A percentile compares a stretch with the other conserved stretches of the same genome.
These are phyloP conservation scores for Meriones psammophilus DNA, from an alignment of 2,797 vertebrate genomes.

Conservation along the genomic window DNA sequence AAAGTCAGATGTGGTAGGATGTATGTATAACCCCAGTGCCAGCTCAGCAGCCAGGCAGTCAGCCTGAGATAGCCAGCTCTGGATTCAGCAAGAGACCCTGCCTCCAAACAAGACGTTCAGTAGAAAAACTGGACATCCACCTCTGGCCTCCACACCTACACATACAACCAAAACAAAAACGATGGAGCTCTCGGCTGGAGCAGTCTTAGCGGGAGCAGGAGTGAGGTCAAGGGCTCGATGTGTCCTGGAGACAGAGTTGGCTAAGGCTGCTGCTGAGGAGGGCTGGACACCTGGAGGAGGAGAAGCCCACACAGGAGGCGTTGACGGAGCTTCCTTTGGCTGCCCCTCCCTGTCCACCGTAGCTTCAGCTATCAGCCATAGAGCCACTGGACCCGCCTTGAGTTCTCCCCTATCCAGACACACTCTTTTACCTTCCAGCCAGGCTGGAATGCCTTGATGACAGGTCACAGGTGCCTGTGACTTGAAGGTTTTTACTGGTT, in stretches of 20 bases:
- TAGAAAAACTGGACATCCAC: neutral
- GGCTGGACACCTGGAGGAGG: neutral
- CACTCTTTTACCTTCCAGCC: neutral
- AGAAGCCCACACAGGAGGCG: too few species aligned
- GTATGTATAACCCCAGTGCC: neutral
- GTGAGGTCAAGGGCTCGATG: neutral
- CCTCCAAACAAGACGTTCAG: neutral
- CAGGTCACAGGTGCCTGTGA: neutral
- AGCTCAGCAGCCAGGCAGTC: neutral
- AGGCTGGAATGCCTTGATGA: neutral
- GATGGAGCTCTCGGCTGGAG: neutral
- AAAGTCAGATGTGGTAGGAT: neutral
- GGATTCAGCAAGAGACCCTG: neutral
- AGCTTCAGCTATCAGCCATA: neutral
- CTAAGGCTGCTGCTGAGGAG: neutral
- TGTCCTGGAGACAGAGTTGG: neutral
- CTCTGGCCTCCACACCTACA: neutral
- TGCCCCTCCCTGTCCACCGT: neutral
- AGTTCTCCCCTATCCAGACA: neutral
- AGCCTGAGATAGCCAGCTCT: neutral
- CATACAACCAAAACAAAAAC: neutral
- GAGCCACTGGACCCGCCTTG: neutral
- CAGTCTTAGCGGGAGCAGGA: neutral
- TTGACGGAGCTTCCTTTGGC: neutral
- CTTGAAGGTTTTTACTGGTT: neutral